A percentile compares a stretch with the other conserved stretches of the same genome.
Conservation (phyloP, 1,140 invertebrate species). For the Drosophila sp. region DNA sequence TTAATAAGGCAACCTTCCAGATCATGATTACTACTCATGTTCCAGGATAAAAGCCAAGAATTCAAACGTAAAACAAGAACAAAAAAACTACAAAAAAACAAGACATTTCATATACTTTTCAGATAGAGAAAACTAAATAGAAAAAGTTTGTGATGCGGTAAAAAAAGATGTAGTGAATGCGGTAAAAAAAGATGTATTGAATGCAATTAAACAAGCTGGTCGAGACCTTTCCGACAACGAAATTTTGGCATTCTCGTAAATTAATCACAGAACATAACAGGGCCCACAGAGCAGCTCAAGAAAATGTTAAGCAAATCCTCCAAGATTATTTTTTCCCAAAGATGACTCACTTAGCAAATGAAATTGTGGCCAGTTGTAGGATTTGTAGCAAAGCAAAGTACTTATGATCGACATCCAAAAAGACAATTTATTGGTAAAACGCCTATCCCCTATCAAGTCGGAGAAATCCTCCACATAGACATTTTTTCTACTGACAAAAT, state of each 20-base stretch:
- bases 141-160: neutral
- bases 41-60: no score
- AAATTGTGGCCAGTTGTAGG: neutral
- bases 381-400: neutral
- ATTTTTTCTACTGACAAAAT: no score
- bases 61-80: no score
- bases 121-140: constrained; percentile 18
- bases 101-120: constrained; percentile 26
- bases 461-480: no score
- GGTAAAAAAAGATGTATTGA: constrained; percentile 51
- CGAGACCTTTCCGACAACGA: neutral
- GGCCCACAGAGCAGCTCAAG: neutral
- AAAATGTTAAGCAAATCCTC: neutral
- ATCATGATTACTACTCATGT: no score
- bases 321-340: neutral
- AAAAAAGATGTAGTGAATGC: constrained; percentile 19
- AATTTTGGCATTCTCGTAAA: neutral
- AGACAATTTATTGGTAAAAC: neutral
- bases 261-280: neutral
- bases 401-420: neutral
- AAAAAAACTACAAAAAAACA: neutral
- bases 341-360: neutral
- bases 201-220: neutral
- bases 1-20: no score
- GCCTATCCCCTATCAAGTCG: no score